Evolutionary conservation across 2,888 invertebrate species (phyloP), one percentile per base, ranked within the genome.

Genomic region (Andricus quercusramuli): DNA sequence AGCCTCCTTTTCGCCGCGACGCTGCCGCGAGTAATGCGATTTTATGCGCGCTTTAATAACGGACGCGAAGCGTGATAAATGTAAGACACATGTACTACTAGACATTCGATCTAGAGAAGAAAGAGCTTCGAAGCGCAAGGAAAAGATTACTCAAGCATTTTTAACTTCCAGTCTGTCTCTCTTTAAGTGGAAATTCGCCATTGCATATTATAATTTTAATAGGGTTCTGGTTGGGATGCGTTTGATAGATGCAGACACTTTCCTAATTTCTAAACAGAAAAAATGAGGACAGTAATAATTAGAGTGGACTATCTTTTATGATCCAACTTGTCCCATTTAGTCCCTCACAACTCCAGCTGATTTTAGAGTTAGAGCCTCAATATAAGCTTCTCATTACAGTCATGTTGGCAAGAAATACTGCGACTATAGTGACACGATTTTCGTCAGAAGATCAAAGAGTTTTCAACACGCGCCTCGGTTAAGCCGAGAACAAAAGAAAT

Each of bases 61-160:
- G 81, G 78, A 81, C 81, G 79, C 81, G 79, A 83, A 82, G 83
- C 83, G 83, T 85, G 83, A 86, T 85, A 86, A 88, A 87, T 87
- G 81, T 79, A 86, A 84, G 82, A 84, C 86, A 85, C 83, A 81
- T 84, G 85, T 83, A 79, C 78, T 79, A 80, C 78, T 79, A 80
- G 37, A 56, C 51, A 47, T 44, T 68, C 81, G 8, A 77, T 80
- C 82, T 82, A 82, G 81, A 79, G 79, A 82, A 25, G 22, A 25
- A 62, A 29, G 25, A 62, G 15, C 25, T 29, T 62, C 25, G 17
- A 62, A 62, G 5, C 62, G 80, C 80, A 81, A 83, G 81, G 81
- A 82, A 81, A 84, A 83, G 81, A 81, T 15, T 41, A 22, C n/a
- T 37, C 79, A 82, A 83, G 82, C 79, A 80, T 70, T 82, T 82